These are phyloP conservation scores for Rhagonycha lutea DNA, from an alignment of 2,888 invertebrate species.

Conservation along the genomic window DNA sequence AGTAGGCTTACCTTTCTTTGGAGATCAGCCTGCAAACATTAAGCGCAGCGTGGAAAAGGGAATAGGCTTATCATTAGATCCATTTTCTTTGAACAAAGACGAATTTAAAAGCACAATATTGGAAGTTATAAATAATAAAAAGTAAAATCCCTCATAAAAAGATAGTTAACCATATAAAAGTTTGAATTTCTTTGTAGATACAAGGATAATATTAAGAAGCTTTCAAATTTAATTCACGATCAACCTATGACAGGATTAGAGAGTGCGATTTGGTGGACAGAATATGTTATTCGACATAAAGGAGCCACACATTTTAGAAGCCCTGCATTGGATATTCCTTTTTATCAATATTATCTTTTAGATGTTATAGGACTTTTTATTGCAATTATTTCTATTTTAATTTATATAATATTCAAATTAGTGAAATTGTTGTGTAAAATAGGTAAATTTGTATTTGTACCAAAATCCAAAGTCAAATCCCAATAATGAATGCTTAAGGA, in stretches of 20 bases:
- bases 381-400: background rate
- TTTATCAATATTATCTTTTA: background rate
- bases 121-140: background rate
- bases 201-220: background rate
- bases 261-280: background rate
- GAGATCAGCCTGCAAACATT: background rate
- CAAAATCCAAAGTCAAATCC: no score
- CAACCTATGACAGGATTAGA: background rate
- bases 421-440: background rate
- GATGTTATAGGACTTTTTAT: background rate
- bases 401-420: background rate
- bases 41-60: background rate
- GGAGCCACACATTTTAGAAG: background rate
- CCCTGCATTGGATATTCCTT: background rate
- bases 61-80: background rate
- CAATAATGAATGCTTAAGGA: no score
- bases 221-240: background rate
- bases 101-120: background rate
- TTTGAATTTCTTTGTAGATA: background rate
- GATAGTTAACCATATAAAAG: background rate
- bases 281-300: background rate
- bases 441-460: no score
- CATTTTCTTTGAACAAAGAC: background rate
- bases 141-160: slow-evolving; percentile 8
- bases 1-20: background rate